Evolutionary conservation across 2,113 vertebrate genomes (phyloP).

Genomic region (Actenoides lindsayi): DNA sequence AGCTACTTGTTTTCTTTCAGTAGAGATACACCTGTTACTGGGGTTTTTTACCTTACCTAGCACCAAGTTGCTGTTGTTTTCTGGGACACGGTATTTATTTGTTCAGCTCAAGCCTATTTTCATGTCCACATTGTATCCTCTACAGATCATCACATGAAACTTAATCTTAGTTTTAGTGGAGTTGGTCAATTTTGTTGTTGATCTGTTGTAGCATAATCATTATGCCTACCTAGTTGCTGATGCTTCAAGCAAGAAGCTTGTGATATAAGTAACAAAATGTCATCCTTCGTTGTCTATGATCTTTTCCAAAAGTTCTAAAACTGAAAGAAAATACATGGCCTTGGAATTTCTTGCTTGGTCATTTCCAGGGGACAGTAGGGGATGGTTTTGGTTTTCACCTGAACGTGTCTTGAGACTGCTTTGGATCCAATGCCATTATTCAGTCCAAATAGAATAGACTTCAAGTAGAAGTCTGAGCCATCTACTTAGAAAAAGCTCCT

Average conservation of each 20-base stretch:
- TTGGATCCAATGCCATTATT: neutral
- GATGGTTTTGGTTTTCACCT: neutral
- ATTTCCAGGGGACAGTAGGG: neutral
- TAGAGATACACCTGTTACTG: neutral
- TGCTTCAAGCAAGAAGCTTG: conserved; percentile 8
- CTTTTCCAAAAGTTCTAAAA: neutral
- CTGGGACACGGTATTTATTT: neutral
- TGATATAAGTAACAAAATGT: neutral
- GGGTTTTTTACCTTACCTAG: neutral
- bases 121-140: neutral
- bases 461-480: neutral
- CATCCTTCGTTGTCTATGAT: neutral
- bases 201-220: neutral
- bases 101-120: neutral
- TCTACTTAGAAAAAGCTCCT: neutral
- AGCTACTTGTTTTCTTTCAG: neutral
- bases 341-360: neutral
- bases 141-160: neutral
- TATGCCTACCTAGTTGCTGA: neutral
- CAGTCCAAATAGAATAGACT: neutral
- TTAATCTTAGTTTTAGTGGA: neutral
- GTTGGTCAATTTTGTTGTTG: neutral
- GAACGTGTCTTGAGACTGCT: neutral
- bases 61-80: neutral
- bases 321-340: neutral